phyloP scores from a whole-genome alignment of 2,888 invertebrate species.

The Gymnoscelis rufifasciata region DNA sequence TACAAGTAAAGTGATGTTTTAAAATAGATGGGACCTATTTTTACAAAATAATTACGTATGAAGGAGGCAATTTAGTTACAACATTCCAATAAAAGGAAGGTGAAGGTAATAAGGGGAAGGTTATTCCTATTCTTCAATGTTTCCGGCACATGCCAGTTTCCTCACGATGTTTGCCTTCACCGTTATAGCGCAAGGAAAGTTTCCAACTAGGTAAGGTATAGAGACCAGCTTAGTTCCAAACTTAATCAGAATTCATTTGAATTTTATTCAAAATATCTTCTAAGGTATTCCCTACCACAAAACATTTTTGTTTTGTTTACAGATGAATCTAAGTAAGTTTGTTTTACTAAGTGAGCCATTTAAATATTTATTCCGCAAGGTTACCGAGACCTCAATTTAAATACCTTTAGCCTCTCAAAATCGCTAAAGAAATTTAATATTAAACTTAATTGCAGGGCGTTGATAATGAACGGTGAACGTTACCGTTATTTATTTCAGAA shows the following conservation, averaged over 20 bases:
- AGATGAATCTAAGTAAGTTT: slow-evolving; percentile 5
- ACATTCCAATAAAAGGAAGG: too few relatives aligned
- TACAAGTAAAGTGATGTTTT: too few relatives aligned
- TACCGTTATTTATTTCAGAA: slow-evolving; percentile 18
- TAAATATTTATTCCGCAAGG: slow-evolving; percentile 19
- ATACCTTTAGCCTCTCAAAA: slow-evolving; percentile 26
- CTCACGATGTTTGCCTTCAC: too few relatives aligned
- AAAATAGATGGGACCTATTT: too few relatives aligned
- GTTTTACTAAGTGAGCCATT: slow-evolving; percentile 7
- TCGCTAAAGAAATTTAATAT: slow-evolving; percentile 30
- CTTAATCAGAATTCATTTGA: background rate
- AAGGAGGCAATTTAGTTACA: too few relatives aligned
- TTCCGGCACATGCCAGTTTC: too few relatives aligned
- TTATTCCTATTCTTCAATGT: too few relatives aligned
- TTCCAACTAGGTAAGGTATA: too few relatives aligned
- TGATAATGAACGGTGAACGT: slow-evolving; percentile 28
- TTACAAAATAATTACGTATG: too few relatives aligned
- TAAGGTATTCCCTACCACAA: background rate
- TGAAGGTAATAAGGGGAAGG: too few relatives aligned
- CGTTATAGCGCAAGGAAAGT: background rate
- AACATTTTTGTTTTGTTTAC: slow-evolving; percentile 5
- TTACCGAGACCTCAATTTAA: slow-evolving; percentile 20
- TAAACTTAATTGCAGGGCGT: slow-evolving; percentile 28
- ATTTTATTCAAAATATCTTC: background rate
- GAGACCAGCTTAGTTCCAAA: background rate